Evolutionary conservation across 2,113 vertebrate genomes (phyloP).

Genomic region (Saguinus imperator): DNA sequence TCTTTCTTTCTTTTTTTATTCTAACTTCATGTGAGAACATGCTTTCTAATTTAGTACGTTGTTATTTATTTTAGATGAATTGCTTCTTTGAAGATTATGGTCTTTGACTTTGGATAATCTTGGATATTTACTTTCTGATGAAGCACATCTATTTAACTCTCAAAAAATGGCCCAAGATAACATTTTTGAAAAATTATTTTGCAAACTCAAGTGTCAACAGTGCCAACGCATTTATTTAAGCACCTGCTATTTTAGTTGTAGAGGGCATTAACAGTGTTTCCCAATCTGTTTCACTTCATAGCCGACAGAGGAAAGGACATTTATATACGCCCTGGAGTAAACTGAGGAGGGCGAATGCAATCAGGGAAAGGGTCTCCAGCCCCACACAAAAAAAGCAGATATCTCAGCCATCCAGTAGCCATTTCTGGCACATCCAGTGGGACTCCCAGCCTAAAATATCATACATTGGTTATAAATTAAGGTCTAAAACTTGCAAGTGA

Average conservation of each 20-base stretch:
- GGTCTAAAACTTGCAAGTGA: conserved; percentile 16
- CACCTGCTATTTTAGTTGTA: background rate
- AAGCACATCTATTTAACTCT: background rate
- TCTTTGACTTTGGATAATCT: background rate
- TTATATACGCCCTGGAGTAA: background rate
- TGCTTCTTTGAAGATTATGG: background rate
- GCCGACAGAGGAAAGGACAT: background rate
- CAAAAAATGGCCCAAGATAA: background rate
- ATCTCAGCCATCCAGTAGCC: background rate
- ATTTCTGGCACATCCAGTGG: background rate
- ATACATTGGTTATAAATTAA: background rate
- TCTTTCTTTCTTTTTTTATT: no score
- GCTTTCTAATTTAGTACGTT: background rate
- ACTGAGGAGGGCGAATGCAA: background rate
- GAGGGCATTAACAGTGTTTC: background rate
- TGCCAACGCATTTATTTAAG: background rate
- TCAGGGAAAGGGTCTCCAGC: background rate
- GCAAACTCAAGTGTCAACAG: background rate
- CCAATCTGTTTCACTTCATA: background rate
- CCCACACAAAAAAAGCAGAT: background rate
- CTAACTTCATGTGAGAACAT: no score
- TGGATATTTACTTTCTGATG: background rate
- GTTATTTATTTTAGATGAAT: background rate
- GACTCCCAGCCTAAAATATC: background rate
- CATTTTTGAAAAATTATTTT: background rate